phyloP scores from a whole-genome alignment of 2,113 vertebrate genomes.

The Ochotona princeps region DNA sequence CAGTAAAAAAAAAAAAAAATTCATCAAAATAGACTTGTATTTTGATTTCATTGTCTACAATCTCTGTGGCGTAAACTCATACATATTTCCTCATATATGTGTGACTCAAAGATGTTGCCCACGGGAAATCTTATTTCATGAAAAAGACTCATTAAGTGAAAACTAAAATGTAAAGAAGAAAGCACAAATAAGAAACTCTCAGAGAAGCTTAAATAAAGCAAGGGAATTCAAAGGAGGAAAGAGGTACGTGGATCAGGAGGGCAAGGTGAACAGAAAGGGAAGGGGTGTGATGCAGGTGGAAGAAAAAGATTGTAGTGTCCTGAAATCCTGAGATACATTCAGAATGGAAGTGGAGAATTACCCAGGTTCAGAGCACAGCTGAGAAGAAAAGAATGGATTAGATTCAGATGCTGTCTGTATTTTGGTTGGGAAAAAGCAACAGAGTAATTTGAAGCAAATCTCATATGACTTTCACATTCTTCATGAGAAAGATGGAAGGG shows the following conservation, averaged over 20 bases:
- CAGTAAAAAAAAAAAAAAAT: too few species aligned
- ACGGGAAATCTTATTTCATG: neutral
- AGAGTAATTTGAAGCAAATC: neutral
- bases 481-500: neutral
- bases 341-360: neutral
- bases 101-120: too few species aligned
- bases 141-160: conserved; percentile 13
- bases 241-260: neutral
- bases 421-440: neutral
- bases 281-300: neutral
- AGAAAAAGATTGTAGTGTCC: neutral
- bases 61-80: too few species aligned
- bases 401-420: neutral
- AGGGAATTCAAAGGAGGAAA: neutral
- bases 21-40: too few species aligned
- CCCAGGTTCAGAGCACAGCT: neutral
- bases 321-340: neutral
- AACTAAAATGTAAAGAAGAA: conserved; percentile 25
- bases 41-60: too few species aligned
- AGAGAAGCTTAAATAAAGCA: neutral
- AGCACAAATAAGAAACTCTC: neutral
- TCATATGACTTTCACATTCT: neutral
- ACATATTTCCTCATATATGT: too few species aligned
- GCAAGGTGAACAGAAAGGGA: neutral
- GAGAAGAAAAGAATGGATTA: neutral